Evolutionary conservation across 1,140 invertebrate genomes (phyloP).

Genomic region (Cydia splendana): DNA sequence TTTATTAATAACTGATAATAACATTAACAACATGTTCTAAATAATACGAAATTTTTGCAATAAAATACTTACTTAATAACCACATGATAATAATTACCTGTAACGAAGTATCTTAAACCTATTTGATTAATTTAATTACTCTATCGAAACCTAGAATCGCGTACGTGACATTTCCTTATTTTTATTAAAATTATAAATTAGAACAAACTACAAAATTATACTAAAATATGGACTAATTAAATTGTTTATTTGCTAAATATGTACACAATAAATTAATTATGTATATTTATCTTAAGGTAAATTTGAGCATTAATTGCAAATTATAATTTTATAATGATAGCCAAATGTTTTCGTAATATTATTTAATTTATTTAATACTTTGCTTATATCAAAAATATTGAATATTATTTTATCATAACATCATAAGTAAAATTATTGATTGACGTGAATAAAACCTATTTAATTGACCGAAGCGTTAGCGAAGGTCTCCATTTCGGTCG

Average conservation of each 20-base stretch:
- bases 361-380: background rate
- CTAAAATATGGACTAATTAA: background rate
- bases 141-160: background rate
- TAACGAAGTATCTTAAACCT: no score
- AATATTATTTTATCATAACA: no score
- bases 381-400: background rate
- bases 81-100: no score
- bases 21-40: no score
- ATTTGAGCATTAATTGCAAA: background rate
- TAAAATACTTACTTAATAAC: no score
- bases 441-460: no score
- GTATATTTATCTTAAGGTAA: conserved; percentile 1
- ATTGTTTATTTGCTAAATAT: background rate
- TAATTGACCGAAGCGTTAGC: no score
- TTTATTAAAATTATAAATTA: conserved; percentile 9
- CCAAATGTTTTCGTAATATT: conserved; percentile 2
- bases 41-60: no score
- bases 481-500: no score
- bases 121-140: background rate
- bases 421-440: no score
- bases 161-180: conserved; percentile 23
- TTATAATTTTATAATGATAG: background rate
- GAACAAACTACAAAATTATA: background rate
- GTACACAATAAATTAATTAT: conserved; percentile 16
- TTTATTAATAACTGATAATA: no score